These are phyloP conservation scores for Drosophila virilis DNA, from an alignment of 1,140 invertebrate genomes.

Conservation along the genomic window DNA sequence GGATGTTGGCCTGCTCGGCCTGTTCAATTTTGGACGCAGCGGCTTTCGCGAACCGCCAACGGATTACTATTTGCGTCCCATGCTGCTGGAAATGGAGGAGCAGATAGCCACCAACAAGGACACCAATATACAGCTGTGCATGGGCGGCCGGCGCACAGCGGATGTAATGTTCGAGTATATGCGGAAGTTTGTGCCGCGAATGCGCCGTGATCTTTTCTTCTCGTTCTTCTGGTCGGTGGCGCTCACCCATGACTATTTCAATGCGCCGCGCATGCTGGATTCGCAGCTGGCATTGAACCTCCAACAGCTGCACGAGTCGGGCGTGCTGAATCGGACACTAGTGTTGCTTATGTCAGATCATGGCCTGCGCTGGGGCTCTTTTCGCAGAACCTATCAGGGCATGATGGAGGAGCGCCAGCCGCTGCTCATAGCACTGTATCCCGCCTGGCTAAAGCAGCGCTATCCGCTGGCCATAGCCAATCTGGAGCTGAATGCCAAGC, in stretches of 20 bases:
- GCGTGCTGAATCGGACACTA: slow-evolving; percentile 88
- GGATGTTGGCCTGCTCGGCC: slow-evolving; percentile 89
- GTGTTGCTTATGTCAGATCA: slow-evolving; percentile 96
- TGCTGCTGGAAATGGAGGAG: slow-evolving; percentile 87
- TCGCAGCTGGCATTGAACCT: slow-evolving; percentile 86
- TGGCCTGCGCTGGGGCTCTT: slow-evolving; percentile 93
- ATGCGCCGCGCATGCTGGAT: slow-evolving; percentile 89
- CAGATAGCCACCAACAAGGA: slow-evolving; percentile 79
- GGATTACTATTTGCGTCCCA: slow-evolving; percentile 92
- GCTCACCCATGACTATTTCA: slow-evolving; percentile 90
- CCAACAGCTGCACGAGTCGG: slow-evolving; percentile 83
- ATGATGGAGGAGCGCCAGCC: slow-evolving; percentile 94
- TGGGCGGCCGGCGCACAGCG: slow-evolving; percentile 85
- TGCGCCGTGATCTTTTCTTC: slow-evolving; percentile 84
- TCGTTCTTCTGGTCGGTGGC: slow-evolving; percentile 91
- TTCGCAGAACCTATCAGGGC: slow-evolving; percentile 89
- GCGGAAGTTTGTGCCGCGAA: slow-evolving; percentile 67
- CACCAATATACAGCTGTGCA: slow-evolving; percentile 85
- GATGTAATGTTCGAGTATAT: slow-evolving; percentile 84
- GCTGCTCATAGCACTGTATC: slow-evolving; percentile 91
- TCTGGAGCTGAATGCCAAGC: slow-evolving; percentile 89
- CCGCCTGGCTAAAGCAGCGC: slow-evolving; percentile 88
- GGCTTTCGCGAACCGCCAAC: slow-evolving; percentile 92
- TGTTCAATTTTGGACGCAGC: slow-evolving; percentile 91
- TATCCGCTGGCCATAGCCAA: slow-evolving; percentile 88